phyloP scores from a whole-genome alignment of 2,888 invertebrate species.

The Theodoxus fluviatilis region DNA sequence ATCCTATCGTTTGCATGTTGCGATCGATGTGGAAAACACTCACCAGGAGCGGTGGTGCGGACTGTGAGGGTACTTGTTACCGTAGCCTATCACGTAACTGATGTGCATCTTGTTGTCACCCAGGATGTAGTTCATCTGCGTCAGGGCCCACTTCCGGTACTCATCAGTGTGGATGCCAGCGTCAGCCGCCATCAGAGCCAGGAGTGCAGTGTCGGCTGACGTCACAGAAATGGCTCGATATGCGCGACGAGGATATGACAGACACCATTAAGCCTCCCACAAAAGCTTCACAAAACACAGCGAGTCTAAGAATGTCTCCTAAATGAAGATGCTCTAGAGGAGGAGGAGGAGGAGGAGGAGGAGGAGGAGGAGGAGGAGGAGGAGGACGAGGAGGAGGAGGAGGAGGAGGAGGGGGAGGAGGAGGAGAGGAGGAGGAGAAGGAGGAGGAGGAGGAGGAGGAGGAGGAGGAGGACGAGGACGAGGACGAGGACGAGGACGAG shows the following conservation, averaged over 20 bases:
- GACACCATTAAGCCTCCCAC: too few relatives aligned
- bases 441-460: not conserved
- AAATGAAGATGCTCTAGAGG: too few relatives aligned
- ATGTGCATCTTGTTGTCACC: constrained; percentile 42
- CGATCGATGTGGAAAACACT: too few relatives aligned
- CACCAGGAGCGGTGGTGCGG: constrained; percentile 53
- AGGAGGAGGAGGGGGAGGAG: not conserved
- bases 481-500: not conserved
- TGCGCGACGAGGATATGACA: not conserved
- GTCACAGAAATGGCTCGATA: too few relatives aligned
- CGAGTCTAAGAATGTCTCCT: too few relatives aligned
- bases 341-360: not conserved
- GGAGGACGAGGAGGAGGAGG: too few relatives aligned
- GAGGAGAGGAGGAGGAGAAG: not conserved
- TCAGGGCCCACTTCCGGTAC: constrained; percentile 42
- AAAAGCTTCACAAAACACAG: too few relatives aligned
- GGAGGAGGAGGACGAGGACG: not conserved
- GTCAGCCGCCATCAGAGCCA: constrained; percentile 47
- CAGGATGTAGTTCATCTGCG: constrained; percentile 53
- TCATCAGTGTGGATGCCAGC: constrained; percentile 38
- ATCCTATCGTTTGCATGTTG: too few relatives aligned
- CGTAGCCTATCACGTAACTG: constrained; percentile 52
- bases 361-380: too few relatives aligned
- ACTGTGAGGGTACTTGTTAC: constrained; percentile 42
- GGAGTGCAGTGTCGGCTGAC: constrained; percentile 46